Conservation (phyloP, 64 coral and sea anemone species). For the Acropora tenuis region DNA sequence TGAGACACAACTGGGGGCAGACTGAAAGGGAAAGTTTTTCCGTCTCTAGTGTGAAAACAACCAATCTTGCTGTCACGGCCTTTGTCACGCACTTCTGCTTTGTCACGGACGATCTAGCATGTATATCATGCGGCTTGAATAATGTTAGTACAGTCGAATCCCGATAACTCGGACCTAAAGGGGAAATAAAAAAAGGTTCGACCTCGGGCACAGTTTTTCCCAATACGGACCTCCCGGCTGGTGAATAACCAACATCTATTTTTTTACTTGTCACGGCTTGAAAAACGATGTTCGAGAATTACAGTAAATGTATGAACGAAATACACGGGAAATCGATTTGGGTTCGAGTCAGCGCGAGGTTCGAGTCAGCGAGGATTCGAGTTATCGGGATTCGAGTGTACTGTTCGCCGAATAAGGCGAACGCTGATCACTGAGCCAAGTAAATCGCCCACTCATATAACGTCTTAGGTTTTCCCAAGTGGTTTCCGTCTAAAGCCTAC, state of each 20-base stretch:
- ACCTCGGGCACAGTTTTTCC: no score
- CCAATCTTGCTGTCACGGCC: background rate
- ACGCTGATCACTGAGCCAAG: background rate
- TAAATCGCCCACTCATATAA: background rate
- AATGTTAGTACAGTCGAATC: background rate
- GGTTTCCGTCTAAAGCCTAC: background rate
- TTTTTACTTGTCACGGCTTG: background rate
- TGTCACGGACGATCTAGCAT: background rate
- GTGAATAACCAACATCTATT: background rate
- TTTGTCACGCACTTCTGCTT: background rate
- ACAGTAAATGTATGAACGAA: no score
- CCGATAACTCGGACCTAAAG: no score
- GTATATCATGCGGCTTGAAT: background rate
- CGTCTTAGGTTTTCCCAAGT: constrained; percentile 1
- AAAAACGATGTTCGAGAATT: no score
- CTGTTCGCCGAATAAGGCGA: background rate
- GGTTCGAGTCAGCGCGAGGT: no score
- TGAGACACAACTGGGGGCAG: background rate
- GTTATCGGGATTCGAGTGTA: background rate
- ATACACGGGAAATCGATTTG: no score
- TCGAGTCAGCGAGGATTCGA: background rate
- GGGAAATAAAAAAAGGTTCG: no score
- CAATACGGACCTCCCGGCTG: no score
- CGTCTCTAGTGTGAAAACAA: no score
- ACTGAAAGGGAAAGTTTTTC: no score